phyloP scores from a whole-genome alignment of 2,888 invertebrate genomes.

The Imbricaverruca yamaguchii region DNA sequence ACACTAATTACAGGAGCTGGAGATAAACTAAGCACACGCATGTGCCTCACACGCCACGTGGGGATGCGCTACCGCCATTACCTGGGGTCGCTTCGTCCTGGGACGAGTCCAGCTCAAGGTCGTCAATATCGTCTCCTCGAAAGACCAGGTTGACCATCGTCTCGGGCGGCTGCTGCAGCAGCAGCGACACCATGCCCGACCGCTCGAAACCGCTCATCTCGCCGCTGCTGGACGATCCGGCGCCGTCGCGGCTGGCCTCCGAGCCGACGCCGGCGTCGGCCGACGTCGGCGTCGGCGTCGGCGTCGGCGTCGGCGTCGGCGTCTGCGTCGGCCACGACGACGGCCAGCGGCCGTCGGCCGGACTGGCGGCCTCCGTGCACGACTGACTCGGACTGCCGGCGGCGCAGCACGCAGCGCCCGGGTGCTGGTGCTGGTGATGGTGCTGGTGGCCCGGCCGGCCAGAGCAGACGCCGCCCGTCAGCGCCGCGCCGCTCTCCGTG shows the following conservation, averaged over 20 bases:
- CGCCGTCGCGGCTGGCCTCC: neutral
- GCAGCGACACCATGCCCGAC: neutral
- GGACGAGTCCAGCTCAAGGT: slow-evolving; percentile 4
- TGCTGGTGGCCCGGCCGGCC: too few relatives aligned
- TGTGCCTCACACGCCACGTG: too few relatives aligned
- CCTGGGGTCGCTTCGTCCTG: neutral
- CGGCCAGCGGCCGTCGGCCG: neutral
- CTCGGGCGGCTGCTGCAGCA: neutral
- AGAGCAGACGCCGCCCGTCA: too few relatives aligned
- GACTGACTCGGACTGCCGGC: neutral
- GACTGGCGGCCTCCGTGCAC: neutral
- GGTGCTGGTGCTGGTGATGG: too few relatives aligned
- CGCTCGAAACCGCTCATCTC: neutral
- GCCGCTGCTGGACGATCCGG: neutral
- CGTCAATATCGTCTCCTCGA: neutral
- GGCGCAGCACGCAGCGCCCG: neutral
- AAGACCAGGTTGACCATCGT: slow-evolving; percentile 10
- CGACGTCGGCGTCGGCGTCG: neutral
- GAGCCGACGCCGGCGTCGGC: neutral
- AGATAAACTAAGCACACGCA: too few relatives aligned
- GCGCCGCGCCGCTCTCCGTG: too few relatives aligned
- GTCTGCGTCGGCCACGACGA: too few relatives aligned
- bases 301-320: neutral
- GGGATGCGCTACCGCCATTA: neutral
- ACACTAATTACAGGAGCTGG: too few relatives aligned